These are phyloP conservation scores for Polypedilum pembai DNA, from an alignment of 1,140 invertebrate species.

Conservation along the genomic window DNA sequence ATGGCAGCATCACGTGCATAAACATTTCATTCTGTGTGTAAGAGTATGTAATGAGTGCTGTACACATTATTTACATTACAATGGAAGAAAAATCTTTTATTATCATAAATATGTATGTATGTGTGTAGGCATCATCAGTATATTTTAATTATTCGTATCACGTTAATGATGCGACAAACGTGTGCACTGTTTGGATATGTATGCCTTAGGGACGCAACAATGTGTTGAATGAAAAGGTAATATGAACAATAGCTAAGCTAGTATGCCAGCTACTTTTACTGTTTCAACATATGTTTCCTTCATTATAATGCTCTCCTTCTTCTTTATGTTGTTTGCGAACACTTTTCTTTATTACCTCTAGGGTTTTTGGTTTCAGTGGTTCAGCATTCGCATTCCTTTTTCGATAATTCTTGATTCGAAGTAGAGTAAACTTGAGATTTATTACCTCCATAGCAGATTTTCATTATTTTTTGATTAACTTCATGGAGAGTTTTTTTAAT, in stretches of 20 bases:
- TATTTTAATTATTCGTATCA: conserved; percentile 25
- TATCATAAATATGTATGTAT: background rate
- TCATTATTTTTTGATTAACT: too few species aligned
- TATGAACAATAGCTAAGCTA: too few species aligned
- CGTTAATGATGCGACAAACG: conserved; percentile 25
- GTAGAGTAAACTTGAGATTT: too few species aligned
- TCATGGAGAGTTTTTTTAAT: too few species aligned
- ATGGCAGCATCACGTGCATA: background rate
- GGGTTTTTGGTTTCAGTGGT: too few species aligned
- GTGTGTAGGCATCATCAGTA: background rate
- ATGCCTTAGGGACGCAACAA: background rate
- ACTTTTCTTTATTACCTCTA: too few species aligned
- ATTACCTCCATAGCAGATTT: too few species aligned
- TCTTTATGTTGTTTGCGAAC: too few species aligned
- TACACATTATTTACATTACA: background rate
- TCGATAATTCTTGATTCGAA: too few species aligned
- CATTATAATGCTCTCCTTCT: too few species aligned
- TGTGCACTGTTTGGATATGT: background rate
- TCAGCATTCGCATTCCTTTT: too few species aligned
- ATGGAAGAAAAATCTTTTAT: background rate
- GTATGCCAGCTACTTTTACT: background rate
- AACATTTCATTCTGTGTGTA: background rate
- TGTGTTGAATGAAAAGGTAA: background rate
- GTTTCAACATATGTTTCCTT: background rate
- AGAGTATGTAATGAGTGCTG: background rate